Evolutionary conservation across 2,113 vertebrate species (phyloP).

Genomic region (Galbula dea): DNA sequence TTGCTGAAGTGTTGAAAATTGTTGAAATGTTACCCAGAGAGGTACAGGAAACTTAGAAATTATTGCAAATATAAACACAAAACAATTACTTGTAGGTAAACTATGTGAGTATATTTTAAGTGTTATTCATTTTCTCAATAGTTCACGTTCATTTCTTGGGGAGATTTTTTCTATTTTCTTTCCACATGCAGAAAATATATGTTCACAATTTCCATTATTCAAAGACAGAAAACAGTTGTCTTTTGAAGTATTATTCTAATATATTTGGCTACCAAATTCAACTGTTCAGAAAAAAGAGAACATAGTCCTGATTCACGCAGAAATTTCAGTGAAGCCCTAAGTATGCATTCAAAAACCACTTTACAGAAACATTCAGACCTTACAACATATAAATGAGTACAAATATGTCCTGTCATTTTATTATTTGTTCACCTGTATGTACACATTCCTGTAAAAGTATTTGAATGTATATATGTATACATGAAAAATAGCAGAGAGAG

Average conservation of each 20-base stretch:
- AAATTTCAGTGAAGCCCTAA: conserved; percentile 21
- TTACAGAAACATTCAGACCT: conserved; percentile 16
- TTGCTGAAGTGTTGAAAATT: no score
- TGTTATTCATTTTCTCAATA: conserved; percentile 19
- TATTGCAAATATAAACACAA: neutral
- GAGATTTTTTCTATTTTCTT: neutral
- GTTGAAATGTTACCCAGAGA: conserved; percentile 48
- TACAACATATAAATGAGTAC: conserved; percentile 27
- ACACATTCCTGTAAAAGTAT: neutral
- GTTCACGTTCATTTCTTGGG: neutral
- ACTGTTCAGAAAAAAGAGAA: neutral
- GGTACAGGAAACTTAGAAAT: neutral
- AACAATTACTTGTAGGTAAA: conserved; percentile 11
- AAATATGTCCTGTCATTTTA: conserved; percentile 23
- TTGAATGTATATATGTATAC: neutral
- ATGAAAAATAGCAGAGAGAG: conserved; percentile 1
- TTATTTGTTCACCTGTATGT: neutral
- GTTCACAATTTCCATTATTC: neutral
- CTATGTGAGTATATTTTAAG: conserved; percentile 13
- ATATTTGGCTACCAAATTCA: conserved; percentile 9
- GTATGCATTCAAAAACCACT: conserved; percentile 14
- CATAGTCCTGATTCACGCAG: neutral
- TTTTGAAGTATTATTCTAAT: neutral
- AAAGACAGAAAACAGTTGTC: neutral
- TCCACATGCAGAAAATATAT: neutral